Conservation (phyloP, 2,797 vertebrate species). For the Emydoidea blandingii region DNA sequence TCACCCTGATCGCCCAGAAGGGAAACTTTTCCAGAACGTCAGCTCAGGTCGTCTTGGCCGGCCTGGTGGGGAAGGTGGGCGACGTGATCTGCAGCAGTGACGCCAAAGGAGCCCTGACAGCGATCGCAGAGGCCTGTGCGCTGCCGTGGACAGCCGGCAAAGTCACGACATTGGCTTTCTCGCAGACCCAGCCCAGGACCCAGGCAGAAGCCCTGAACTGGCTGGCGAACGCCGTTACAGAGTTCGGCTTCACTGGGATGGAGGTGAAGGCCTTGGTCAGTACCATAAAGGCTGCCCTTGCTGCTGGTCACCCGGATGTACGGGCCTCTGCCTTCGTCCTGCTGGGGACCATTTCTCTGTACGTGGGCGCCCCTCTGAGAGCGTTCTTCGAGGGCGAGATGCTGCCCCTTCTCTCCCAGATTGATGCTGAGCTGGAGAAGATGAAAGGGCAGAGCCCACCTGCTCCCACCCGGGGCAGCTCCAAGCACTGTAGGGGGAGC, state of each 20-base stretch:
- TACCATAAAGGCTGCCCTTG: constrained; percentile 90
- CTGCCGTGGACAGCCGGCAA: constrained; percentile 89
- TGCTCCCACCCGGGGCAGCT: constrained; percentile 77
- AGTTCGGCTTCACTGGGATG: constrained; percentile 93
- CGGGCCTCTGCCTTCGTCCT: constrained; percentile 89
- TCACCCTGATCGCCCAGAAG: constrained; percentile 85
- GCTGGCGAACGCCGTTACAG: constrained; percentile 91
- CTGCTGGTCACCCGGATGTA: constrained; percentile 89
- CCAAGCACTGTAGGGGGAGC: constrained; percentile 76
- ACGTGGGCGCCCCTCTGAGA: constrained; percentile 89
- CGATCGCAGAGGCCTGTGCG: constrained; percentile 84
- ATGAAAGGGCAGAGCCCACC: constrained; percentile 89
- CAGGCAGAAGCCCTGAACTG: constrained; percentile 92
- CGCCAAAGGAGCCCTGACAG: constrained; percentile 85
- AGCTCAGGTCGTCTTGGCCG: constrained; percentile 83
- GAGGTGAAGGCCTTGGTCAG: constrained; percentile 91
- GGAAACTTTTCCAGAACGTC: constrained; percentile 87
- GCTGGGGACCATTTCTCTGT: constrained; percentile 90
- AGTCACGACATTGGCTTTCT: constrained; percentile 85
- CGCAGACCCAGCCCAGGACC: constrained; percentile 92
- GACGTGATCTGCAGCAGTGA: constrained; percentile 87
- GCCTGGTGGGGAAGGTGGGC: constrained; percentile 87
- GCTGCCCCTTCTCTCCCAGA: constrained; percentile 89
- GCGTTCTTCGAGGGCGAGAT: constrained; percentile 93
- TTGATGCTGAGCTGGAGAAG: constrained; percentile 92